Evolutionary conservation across 2,888 invertebrate species (phyloP).

Genomic region (Mesodorylaimus sp.): DNA sequence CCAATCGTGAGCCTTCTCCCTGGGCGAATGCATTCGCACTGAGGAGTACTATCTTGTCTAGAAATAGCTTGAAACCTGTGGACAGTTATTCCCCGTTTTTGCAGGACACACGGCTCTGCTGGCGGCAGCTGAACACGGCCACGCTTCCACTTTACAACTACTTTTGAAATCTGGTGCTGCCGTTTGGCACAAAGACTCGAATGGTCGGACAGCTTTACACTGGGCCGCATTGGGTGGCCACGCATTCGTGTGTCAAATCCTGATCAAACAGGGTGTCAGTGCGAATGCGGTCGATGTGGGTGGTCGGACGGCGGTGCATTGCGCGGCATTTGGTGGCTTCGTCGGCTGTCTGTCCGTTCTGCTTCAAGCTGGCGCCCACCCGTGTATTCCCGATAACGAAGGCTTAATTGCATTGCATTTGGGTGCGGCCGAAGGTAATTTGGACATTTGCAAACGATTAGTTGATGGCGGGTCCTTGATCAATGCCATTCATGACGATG

Average conservation of each 20-base stretch:
- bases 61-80: background rate
- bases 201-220: conserved; percentile 7
- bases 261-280: conserved; percentile 6
- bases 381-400: background rate
- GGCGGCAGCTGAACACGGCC: conserved; percentile 3
- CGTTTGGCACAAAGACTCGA: background rate
- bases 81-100: background rate
- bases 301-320: conserved; percentile 9
- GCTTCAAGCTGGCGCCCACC: conserved; percentile 3
- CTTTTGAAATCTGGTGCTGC: conserved; percentile 6
- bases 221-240: conserved; percentile 9
- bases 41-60: too few relatives aligned
- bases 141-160: conserved; percentile 1
- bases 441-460: too few relatives aligned
- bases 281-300: conserved; percentile 4
- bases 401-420: background rate
- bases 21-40: too few relatives aligned
- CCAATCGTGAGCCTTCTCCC: too few relatives aligned
- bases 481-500: background rate
- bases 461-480: background rate
- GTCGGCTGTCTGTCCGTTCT: conserved; percentile 7
- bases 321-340: conserved; percentile 10
- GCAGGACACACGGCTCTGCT: conserved; percentile 4
- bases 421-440: background rate
- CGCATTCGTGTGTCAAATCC: conserved; percentile 7